Base-by-base conservation (phyloP, 2,113 vertebrate species). In the Marmota monax region DNA sequence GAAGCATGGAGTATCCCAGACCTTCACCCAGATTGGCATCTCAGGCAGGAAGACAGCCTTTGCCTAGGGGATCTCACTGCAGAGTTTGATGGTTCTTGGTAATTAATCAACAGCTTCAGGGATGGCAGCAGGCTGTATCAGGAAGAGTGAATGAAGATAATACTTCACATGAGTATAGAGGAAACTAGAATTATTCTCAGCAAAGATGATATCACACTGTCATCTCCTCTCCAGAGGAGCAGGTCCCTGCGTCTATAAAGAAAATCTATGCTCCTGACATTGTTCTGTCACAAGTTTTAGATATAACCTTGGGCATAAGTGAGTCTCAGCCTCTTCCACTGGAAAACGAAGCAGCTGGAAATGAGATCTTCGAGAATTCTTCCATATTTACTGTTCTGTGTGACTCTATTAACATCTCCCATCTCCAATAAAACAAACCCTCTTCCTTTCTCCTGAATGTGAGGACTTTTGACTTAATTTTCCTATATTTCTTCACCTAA, bases 41-140 rank as follows among this genome's bases (percentile, higher is more conserved):
- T 97, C 92, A 92, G 79, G 89, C 96, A 51, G 74, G 95, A 83
- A 96, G 85, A 88, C 78, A 88, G 94, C 12, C 91, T 90, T 90
- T 90, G 96, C 98, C 97, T 97, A 63, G 67, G 0, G n/a, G 93
- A 91, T 98, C 96, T 82, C 89, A 32, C 0, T 0, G 92, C 84
- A 48, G 90, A 93, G 79, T 97, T 97, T 96, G 97, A 96, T 94
- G 94, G 94, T 96, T 98, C 88, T 94, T 95, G 85, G 97, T 97
- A 98, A 98, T 98, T 98, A 98, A 98, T 98, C 93, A 95, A 73
- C 93, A 94, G 97, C 97, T 98, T 97, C 96, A 87, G 20, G 97
- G 96, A 96, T 96, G 76, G 96, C 97, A 98, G 97, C 96, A 94
- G 97, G 94, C 96, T 93, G 16, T 92, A 93, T 92, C 97, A 95